These are phyloP conservation scores for Gonioctena quinquepunctata DNA, from an alignment of 1,140 invertebrate genomes.

Conservation along the genomic window DNA sequence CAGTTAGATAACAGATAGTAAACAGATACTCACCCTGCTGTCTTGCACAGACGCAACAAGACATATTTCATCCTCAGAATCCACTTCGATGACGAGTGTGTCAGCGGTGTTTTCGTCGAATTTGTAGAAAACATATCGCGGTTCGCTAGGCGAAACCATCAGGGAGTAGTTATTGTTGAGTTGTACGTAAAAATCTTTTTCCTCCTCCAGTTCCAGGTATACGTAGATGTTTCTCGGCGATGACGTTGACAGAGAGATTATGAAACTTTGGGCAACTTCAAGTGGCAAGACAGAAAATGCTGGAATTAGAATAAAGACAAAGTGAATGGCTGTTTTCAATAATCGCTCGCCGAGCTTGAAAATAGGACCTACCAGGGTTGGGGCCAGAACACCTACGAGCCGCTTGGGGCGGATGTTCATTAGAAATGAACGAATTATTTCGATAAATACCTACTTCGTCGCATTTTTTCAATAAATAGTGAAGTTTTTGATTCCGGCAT, in stretches of 20 bases:
- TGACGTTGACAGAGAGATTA: slow-evolving; percentile 66
- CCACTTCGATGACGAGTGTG: slow-evolving; percentile 68
- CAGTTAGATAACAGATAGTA: not conserved
- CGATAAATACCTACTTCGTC: too few species aligned
- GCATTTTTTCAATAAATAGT: too few species aligned
- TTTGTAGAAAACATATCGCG: slow-evolving; percentile 48
- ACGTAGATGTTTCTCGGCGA: slow-evolving; percentile 59
- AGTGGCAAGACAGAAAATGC: slow-evolving; percentile 22
- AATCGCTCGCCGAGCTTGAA: too few species aligned
- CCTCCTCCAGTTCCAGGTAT: slow-evolving; percentile 59
- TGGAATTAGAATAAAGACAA: slow-evolving; percentile 20
- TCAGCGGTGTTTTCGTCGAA: slow-evolving; percentile 47
- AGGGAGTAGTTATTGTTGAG: slow-evolving; percentile 52
- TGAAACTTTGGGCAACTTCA: slow-evolving; percentile 53
- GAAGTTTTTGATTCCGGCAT: too few species aligned
- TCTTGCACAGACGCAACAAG: slow-evolving; percentile 61
- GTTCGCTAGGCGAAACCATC: slow-evolving; percentile 58
- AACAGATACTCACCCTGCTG: slow-evolving; percentile 42
- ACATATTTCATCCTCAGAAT: slow-evolving; percentile 69
- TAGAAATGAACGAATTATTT: too few species aligned
- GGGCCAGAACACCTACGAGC: too few species aligned
- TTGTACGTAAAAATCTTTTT: slow-evolving; percentile 63
- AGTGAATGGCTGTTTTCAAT: not conserved
- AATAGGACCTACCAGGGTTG: too few species aligned
- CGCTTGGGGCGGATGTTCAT: too few species aligned